Evolutionary conservation across 1,140 invertebrate species (phyloP).

Genomic region (Magallana gigas): DNA sequence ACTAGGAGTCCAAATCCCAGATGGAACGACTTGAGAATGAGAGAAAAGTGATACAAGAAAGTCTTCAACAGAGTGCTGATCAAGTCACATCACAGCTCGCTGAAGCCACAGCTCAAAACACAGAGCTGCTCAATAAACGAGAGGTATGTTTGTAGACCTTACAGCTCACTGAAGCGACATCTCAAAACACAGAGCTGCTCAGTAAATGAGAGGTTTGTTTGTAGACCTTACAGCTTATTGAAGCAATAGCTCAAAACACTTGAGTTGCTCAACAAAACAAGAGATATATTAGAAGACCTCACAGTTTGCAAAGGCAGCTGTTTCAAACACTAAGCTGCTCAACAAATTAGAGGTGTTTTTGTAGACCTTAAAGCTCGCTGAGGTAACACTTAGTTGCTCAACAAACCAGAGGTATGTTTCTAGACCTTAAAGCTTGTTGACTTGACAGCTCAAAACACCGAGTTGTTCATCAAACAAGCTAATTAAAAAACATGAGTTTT

Average conservation of each 20-base stretch:
- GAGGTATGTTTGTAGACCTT: slow-evolving; percentile 61
- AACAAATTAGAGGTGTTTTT: neutral
- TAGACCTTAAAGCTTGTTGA: slow-evolving; percentile 41
- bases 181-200: slow-evolving; percentile 69
- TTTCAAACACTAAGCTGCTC: slow-evolving; percentile 53
- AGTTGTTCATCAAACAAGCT: slow-evolving; percentile 66
- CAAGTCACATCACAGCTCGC: slow-evolving; percentile 69
- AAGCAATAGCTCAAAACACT: slow-evolving; percentile 63
- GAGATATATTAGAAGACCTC: slow-evolving; percentile 46
- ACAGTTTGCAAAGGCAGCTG: slow-evolving; percentile 66
- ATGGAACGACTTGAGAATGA: slow-evolving; percentile 72
- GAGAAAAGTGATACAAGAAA: slow-evolving; percentile 71
- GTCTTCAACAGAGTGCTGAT: slow-evolving; percentile 74
- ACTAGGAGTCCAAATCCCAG: slow-evolving; percentile 73
- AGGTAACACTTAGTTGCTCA: neutral
- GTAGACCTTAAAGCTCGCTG: slow-evolving; percentile 59
- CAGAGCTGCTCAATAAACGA: slow-evolving; percentile 69
- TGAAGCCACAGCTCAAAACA: slow-evolving; percentile 62
- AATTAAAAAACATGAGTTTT: neutral
- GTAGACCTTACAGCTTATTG: neutral
- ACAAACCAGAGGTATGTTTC: neutral
- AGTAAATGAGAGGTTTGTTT: slow-evolving; percentile 68
- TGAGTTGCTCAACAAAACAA: neutral
- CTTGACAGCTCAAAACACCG: slow-evolving; percentile 65
- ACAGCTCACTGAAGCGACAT: slow-evolving; percentile 56